Evolutionary conservation across 1,140 invertebrate genomes (phyloP).

Genomic region (Zaprionus capensis): DNA sequence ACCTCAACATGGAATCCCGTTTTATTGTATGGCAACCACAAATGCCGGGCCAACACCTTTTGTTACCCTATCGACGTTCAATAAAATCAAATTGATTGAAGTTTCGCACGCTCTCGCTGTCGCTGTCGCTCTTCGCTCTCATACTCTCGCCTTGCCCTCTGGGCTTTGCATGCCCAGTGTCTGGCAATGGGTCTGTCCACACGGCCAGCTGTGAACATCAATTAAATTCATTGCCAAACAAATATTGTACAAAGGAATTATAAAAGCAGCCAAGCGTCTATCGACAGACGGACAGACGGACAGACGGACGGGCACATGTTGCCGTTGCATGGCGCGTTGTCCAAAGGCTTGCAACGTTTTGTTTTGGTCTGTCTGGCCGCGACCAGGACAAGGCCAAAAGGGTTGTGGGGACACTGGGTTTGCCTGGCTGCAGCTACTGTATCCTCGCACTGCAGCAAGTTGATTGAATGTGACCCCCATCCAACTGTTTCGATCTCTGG

Average conservation of each 20-base stretch:
- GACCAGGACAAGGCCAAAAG: constrained; percentile 24
- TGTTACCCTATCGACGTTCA: constrained; percentile 44
- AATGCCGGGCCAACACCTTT: constrained; percentile 59
- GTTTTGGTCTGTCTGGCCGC: constrained; percentile 53
- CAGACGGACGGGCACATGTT: constrained; percentile 31
- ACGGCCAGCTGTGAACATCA: constrained; percentile 62
- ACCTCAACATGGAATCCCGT: not conserved
- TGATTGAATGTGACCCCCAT: constrained; percentile 59
- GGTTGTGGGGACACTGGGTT: constrained; percentile 18
- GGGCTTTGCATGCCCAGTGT: not conserved
- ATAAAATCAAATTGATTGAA: constrained; percentile 64
- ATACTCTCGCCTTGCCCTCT: not conserved
- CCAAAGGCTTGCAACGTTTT: constrained; percentile 36
- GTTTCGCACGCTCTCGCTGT: constrained; percentile 46
- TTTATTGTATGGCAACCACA: constrained; percentile 33
- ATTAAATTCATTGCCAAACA: constrained; percentile 73
- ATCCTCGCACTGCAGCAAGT: constrained; percentile 38
- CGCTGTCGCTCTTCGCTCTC: too few species aligned
- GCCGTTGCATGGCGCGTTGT: not conserved
- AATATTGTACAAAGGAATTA: constrained; percentile 73
- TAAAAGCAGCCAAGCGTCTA: constrained; percentile 58
- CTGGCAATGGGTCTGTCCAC: constrained; percentile 4
- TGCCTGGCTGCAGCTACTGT: constrained; percentile 18
- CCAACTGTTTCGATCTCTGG: not conserved
- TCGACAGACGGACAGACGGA: constrained; percentile 44